Base-by-base conservation (phyloP, 2,797 vertebrate species). In the Sciaenops ocellatus region DNA sequence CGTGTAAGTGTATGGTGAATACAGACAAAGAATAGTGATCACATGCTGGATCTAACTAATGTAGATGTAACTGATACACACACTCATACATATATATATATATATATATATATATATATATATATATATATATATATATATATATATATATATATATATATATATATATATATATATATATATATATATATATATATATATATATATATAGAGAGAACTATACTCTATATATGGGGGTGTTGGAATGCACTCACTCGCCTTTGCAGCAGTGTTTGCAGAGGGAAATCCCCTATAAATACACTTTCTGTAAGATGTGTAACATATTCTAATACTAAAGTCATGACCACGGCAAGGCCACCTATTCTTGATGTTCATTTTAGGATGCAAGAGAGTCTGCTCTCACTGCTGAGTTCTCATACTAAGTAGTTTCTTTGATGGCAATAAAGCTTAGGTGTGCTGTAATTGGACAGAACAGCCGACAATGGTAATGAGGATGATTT, bases 391-490 rank as follows among this genome's bases (percentile, higher is more conserved):
- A 69, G 17, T 30, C 55, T 22, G 50, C 46, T 64, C 57, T 76
- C 48, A 4, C 82, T 13, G 76, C 67, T 55, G 47, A 83, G 80
- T 69, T 86, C 73, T 84, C 60, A 78, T 79, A 71, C 78, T 76
- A 69, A 84, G 75, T 70, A 57, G 75, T 20, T 65, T 66, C 78
- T 80, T 81, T 90, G 81, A 86, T 77, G 76, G 66, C 73, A 69
- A 73, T 84, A 69, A 72, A 79, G 69, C 59, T 47, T 72, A 54
- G 13, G 72, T 38, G 18, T 46, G 73, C 82, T 71, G 68, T 89
- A 88, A 91, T 83, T 90, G 82, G 73, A 74, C 59, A 60, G 72
- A 88, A 66, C 69, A 79, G 87, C 61, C 41, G 64, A 85, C 66
- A 80, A 81, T 20, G 44, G 73, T 82, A 78, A 82, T 80, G 64